A percentile compares a stretch with the other conserved stretches of the same genome.
Evolutionary conservation across 2,888 invertebrate species (phyloP).

Genomic region (Ichneumoninae sp.): DNA sequence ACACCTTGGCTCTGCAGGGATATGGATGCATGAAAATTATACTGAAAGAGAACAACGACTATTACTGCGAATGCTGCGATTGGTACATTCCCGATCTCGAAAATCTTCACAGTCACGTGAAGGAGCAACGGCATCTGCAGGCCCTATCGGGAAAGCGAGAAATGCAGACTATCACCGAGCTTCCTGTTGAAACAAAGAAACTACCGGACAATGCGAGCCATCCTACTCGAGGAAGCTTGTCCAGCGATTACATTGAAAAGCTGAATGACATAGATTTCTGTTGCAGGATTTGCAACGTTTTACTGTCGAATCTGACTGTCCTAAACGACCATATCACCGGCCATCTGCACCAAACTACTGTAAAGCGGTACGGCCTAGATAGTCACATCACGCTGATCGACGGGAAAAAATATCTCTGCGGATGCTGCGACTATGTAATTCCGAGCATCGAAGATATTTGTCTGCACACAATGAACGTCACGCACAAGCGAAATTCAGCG

Average conservation of each 20-base stretch:
- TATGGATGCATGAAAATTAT: slow-evolving; percentile 9
- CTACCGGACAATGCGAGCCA: background rate
- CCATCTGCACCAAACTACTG: background rate
- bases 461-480: background rate
- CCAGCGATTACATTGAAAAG: background rate
- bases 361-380: background rate
- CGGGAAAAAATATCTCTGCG: background rate
- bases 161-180: background rate
- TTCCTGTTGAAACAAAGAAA: background rate
- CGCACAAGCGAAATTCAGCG: background rate
- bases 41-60: background rate
- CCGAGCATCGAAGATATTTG: background rate
- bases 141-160: background rate
- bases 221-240: background rate
- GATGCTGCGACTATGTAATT: background rate
- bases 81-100: background rate
- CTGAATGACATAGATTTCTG: background rate
- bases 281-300: slow-evolving; percentile 13
- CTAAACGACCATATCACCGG: background rate
- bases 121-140: background rate
- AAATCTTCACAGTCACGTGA: background rate
- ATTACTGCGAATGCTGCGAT: slow-evolving; percentile 27
- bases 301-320: background rate
- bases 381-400: background rate
- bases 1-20: background rate